Percentiles rank a stretch among this genome's conserved stretches.
These are phyloP conservation scores for Zosterops hypoxanthus DNA, from an alignment of 2,113 vertebrate species.

Conservation along the genomic window DNA sequence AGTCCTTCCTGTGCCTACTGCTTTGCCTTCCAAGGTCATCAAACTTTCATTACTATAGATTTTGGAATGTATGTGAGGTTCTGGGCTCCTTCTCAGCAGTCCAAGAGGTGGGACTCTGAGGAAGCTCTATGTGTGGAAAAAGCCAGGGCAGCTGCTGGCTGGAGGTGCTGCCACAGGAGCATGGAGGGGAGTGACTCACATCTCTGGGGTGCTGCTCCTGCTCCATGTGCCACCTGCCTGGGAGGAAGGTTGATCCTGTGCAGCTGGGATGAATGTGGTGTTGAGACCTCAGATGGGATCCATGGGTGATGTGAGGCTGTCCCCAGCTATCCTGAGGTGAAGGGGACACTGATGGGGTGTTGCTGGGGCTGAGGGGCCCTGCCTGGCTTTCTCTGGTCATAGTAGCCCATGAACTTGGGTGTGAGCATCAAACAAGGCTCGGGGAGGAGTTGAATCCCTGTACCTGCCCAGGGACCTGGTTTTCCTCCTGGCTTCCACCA, in stretches of 20 bases:
- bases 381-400: neutral
- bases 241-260: neutral
- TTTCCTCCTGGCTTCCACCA: neutral
- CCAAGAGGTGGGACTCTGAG: neutral
- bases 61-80: neutral
- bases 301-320: neutral
- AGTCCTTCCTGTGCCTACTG: neutral
- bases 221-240: neutral
- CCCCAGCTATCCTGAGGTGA: neutral
- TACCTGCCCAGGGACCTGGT: accelerated
- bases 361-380: neutral
- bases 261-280: accelerated
- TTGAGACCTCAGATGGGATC: neutral
- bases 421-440: accelerated
- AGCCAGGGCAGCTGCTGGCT: neutral
- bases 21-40: slow-evolving; percentile 54
- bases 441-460: neutral
- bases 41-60: slow-evolving; percentile 46
- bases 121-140: neutral
- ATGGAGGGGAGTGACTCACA: neutral
- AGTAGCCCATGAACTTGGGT: neutral
- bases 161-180: neutral
- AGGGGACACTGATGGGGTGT: accelerated
- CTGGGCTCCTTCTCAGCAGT: neutral
- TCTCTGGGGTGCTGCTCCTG: neutral